Conservation (phyloP, 2,797 vertebrate species). For the Mus caroli region DNA sequence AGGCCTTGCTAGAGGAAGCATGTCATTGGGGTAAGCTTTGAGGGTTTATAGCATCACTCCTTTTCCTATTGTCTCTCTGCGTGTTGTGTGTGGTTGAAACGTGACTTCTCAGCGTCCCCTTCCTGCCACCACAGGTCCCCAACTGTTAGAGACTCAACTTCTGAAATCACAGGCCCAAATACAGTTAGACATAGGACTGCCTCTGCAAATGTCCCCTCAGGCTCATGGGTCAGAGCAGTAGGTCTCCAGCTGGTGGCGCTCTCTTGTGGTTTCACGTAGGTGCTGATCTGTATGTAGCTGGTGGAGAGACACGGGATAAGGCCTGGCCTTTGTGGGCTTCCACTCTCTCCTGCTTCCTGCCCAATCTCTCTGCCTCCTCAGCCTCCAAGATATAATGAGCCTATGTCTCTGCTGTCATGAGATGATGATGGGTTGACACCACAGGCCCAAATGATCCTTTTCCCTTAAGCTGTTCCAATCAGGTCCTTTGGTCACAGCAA, state of each 20-base stretch:
- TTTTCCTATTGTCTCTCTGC: neutral
- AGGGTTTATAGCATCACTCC: neutral
- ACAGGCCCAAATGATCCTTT: neutral
- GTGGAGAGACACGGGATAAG: too few species aligned
- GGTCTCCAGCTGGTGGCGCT: neutral
- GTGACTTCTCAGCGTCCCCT: too few species aligned
- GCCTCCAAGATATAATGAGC: too few species aligned
- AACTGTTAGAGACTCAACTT: neutral
- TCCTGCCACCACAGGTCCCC: too few species aligned
- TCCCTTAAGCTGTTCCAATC: neutral
- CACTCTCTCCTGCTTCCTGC: neutral
- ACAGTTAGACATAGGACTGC: neutral
- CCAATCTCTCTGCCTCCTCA: neutral
- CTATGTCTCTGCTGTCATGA: neutral
- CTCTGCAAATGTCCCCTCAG: neutral
- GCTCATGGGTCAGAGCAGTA: neutral
- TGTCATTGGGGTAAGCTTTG: too few species aligned
- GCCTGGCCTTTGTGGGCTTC: neutral
- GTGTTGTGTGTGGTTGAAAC: too few species aligned
- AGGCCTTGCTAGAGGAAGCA: neutral
- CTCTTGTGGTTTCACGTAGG: fast-evolving
- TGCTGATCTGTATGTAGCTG: neutral
- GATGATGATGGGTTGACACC: too few species aligned
- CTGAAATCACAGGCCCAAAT: neutral
- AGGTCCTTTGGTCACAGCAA: neutral